Base-by-base conservation (phyloP, 2,888 invertebrate species). In the Drosophila pegasa region DNA sequence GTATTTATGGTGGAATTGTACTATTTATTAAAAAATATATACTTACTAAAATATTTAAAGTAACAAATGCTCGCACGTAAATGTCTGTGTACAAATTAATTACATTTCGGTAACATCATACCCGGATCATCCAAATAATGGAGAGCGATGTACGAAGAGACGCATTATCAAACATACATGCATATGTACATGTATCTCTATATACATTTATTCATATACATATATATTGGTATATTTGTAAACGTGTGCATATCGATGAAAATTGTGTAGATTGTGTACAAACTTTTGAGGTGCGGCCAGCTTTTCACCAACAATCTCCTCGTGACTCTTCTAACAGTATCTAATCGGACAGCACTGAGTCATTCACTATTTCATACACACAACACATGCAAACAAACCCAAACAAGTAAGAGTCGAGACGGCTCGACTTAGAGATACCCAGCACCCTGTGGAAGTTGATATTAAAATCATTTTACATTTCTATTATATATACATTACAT, bases 311-410 rank as follows among this genome's bases (percentile, higher is more conserved):
- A 3, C n/a, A 6, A 14, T 20, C 14, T 18, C 18, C 10, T 14
- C 12, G 6, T 8, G 14, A 45, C 18, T 14, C 16, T 38, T 12
- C 7, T 81, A 85, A 56, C 76, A 69, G 63, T 81, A 82, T 82
- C 87, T 82, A 85, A 82, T 82, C 87, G 75, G 61, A 47, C 56
- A 60, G 61, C 85, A 81, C 80, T 87, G 68, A 87, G 72, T 82
- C 82, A 69, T 58, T 45, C 51, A 56, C 5, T n/a, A n/a, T n/a
- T n/a, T 31, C n/a, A 66, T 6, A 38, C 22, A 3, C 9, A 61
- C n/a, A 20, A 59, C 41, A 51, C 4, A 43, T 16, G 35, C 31
- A n/a, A 47, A 12, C 33, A 29, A 31, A 8, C 47, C 7, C 29
- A 12, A 25, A 14, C 25, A 8, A 45, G 14, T 20, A n/a, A n/a